These are phyloP conservation scores for Thomomys bottae DNA, from an alignment of 2,113 vertebrate genomes.

Conservation along the genomic window DNA sequence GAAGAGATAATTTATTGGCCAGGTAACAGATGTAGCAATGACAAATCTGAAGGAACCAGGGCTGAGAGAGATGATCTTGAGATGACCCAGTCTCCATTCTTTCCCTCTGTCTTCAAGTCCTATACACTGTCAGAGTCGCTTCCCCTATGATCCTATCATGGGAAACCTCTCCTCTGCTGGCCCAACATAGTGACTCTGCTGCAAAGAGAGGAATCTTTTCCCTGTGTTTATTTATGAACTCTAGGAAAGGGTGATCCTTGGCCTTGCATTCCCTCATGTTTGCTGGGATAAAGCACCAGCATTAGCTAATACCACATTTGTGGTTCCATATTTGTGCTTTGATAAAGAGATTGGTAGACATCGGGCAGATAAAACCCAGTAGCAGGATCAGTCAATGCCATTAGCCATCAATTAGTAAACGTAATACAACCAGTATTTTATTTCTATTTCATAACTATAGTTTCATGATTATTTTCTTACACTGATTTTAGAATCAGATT, in stretches of 20 bases:
- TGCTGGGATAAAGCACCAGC: neutral
- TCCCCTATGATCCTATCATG: neutral
- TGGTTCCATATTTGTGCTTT: neutral
- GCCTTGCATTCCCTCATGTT: neutral
- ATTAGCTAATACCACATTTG: neutral
- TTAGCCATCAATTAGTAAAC: constrained; percentile 16
- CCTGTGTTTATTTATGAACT: neutral
- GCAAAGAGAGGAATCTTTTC: neutral
- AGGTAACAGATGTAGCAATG: neutral
- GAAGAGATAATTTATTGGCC: neutral
- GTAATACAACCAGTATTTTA: neutral
- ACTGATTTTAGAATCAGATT: constrained; percentile 4
- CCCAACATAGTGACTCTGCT: neutral
- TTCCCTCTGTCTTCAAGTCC: neutral
- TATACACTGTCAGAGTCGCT: neutral
- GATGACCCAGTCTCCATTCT: neutral
- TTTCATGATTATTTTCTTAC: neutral
- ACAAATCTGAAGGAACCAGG: neutral
- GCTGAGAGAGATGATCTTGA: neutral
- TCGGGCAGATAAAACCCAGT: neutral
- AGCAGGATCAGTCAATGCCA: neutral
- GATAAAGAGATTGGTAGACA: neutral
- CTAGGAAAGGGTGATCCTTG: too few species aligned
- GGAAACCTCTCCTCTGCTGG: neutral
- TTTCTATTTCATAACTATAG: neutral